Conservation (phyloP, 1,140 invertebrate genomes). For the Macrostomum lignano region DNA sequence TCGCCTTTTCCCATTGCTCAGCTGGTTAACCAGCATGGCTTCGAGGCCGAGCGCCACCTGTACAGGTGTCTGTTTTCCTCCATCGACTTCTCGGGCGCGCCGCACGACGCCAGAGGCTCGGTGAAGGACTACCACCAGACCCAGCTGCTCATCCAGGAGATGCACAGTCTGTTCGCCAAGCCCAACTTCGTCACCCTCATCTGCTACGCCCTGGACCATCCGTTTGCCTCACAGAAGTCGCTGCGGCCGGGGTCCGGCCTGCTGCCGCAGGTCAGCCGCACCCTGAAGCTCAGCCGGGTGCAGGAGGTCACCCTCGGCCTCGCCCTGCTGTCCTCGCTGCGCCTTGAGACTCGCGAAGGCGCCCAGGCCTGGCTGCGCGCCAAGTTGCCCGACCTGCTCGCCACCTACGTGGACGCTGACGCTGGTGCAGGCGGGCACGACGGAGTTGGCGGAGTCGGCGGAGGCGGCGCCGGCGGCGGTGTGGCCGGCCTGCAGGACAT, state of each 20-base stretch:
- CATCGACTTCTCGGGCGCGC: conserved; percentile 30
- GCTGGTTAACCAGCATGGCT: conserved; percentile 47
- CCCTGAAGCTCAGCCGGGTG: conserved; percentile 47
- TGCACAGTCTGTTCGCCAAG: conserved; percentile 39
- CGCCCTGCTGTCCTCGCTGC: conserved; percentile 45
- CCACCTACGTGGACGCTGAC: conserved; percentile 46
- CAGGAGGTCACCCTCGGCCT: conserved; percentile 64
- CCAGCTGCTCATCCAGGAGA: conserved; percentile 44
- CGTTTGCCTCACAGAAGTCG: conserved; percentile 34
- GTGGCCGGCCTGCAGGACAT: conserved; percentile 57
- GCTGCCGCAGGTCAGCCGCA: conserved; percentile 47
- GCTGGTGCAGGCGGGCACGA: too few species aligned
- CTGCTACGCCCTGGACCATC: conserved; percentile 47
- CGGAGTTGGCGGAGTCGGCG: too few species aligned
- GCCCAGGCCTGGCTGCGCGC: conserved; percentile 47
- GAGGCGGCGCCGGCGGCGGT: conserved; percentile 14
- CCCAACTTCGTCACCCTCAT: conserved; percentile 42
- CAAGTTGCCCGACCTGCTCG: conserved; percentile 50
- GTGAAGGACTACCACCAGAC: conserved; percentile 27
- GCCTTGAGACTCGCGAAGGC: conserved; percentile 39
- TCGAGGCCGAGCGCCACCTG: conserved; percentile 57
- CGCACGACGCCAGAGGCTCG: too few species aligned
- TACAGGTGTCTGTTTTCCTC: conserved; percentile 51
- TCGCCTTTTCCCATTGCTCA: conserved; percentile 22
- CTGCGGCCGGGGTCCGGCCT: conserved; percentile 44